A percentile compares a stretch with the other conserved stretches of the same genome.
Conservation (phyloP, 2,797 vertebrate genomes). For the Otolemur crassicaudatus region DNA sequence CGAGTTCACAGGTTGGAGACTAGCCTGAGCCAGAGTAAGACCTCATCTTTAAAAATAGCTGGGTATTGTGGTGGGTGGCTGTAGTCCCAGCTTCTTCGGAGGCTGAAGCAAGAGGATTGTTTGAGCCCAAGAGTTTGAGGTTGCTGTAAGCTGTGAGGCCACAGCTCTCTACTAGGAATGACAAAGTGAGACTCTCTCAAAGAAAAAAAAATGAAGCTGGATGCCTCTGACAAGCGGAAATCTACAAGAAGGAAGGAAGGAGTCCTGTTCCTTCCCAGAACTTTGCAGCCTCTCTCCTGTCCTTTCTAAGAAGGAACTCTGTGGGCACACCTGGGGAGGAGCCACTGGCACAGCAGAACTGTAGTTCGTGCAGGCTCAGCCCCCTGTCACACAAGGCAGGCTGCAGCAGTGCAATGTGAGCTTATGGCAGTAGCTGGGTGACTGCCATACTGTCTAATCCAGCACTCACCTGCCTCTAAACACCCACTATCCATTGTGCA, state of each 20-base stretch:
- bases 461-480: not conserved
- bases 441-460: not conserved
- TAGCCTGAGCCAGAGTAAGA: no score
- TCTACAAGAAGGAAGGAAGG: not conserved
- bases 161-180: no score
- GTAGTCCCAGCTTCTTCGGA: no score
- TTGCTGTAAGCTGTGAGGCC: no score
- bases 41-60: no score
- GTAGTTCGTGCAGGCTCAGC: not conserved
- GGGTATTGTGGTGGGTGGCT: no score
- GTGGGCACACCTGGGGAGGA: not conserved
- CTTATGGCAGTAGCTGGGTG: not conserved
- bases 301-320: not conserved
- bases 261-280: rapidly evolving
- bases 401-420: not conserved
- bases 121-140: no score
- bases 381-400: not conserved
- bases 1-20: no score
- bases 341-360: not conserved
- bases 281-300: not conserved
- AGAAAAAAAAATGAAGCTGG: no score
- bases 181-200: no score
- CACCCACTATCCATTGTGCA: no score
- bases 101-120: no score
- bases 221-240: not conserved